These are phyloP conservation scores for Sarcophaga peregrina DNA, from an alignment of 1,140 invertebrate species.

Conservation along the genomic window DNA sequence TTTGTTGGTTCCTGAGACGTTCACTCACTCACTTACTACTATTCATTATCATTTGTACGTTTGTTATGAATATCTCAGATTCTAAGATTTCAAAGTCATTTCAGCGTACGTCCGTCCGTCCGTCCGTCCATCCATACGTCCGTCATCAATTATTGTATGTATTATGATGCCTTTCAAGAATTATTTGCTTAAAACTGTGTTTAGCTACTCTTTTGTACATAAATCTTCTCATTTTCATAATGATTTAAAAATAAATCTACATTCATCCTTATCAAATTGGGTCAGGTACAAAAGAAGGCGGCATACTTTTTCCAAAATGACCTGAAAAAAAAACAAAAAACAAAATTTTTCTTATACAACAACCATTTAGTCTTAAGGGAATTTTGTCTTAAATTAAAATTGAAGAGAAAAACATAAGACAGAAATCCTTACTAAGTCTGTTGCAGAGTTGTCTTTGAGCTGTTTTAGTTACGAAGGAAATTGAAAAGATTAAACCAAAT, in stretches of 20 bases:
- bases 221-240: conserved; percentile 12
- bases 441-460: no score
- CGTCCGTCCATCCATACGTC: no score
- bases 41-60: background rate
- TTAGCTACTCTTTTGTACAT: background rate
- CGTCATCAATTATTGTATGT: background rate
- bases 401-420: background rate
- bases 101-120: background rate
- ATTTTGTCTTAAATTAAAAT: background rate
- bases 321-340: background rate
- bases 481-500: no score
- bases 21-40: no score
- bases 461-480: no score
- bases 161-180: background rate
- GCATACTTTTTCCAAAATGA: background rate
- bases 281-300: background rate
- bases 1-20: background rate
- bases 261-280: background rate
- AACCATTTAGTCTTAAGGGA: background rate
- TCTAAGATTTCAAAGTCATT: conserved; percentile 1
- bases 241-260: background rate
- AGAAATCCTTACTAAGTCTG: no score
- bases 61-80: background rate
- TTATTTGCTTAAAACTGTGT: background rate
- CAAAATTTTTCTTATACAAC: no score